Conservation (phyloP, 2,797 vertebrate species). For the Sebastes hopkinsi region DNA sequence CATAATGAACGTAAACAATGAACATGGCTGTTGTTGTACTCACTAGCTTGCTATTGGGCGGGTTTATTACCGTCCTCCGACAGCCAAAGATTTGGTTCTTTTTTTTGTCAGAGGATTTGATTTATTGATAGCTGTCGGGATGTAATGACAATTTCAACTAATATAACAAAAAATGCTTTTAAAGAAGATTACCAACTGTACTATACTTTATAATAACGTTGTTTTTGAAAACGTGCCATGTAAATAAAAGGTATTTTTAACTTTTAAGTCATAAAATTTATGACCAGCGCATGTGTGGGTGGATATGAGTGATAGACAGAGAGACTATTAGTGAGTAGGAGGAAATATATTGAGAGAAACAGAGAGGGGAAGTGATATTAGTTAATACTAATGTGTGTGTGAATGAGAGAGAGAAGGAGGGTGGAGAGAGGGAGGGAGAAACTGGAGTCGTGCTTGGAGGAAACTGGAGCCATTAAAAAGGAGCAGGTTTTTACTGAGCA, state of each 20-base stretch:
- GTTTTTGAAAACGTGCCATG: background rate
- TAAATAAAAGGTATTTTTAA: background rate
- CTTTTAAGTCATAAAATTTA: background rate
- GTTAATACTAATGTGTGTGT: background rate
- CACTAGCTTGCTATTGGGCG: too few species aligned
- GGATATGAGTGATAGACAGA: background rate
- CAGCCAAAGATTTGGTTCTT: too few species aligned
- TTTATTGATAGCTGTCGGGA: too few species aligned
- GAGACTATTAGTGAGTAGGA: background rate
- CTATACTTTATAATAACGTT: background rate
- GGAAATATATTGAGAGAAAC: background rate
- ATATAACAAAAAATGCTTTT: too few species aligned
- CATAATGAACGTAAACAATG: too few species aligned
- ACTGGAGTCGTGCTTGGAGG: conserved; percentile 66
- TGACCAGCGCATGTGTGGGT: background rate
- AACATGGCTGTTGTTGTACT: too few species aligned
- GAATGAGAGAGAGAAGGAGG: conserved; percentile 1
- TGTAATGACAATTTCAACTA: too few species aligned
- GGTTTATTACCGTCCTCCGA: too few species aligned
- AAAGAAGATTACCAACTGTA: too few species aligned
- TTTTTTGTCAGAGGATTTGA: too few species aligned
- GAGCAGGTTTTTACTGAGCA: conserved; percentile 77
- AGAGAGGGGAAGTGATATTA: background rate
- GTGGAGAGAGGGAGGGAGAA: conserved; percentile 59
- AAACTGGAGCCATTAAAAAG: conserved; percentile 80